Evolutionary conservation across 2,797 vertebrate genomes (phyloP), one percentile per base, ranked within the genome.

Genomic region (Rhynchotus rufescens): DNA sequence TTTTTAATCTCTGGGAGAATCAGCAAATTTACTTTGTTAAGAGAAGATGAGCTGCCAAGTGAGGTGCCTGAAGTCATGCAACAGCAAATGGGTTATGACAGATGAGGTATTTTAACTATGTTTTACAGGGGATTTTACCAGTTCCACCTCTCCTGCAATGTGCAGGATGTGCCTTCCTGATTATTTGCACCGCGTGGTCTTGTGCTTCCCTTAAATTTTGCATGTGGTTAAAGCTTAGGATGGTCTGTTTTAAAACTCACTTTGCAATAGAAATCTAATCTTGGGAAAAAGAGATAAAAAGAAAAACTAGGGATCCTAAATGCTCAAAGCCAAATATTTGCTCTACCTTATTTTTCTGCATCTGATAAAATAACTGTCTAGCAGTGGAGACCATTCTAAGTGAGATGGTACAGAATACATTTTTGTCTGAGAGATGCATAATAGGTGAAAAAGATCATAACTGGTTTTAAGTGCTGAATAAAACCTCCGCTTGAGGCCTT

Each of bases 311-410:
- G 19, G 75, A 84, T 52, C 86, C 72, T 30, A 67, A 87, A 80
- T 40, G 36, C 34, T 84, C 34, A 11, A 79, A 89, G 52, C 36
- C 22, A 94, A 94, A 86, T 88, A 86, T 95, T 95, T 96, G 38
- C 44, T 49, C 32, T 66, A 8, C 71, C 47, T 80, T 52, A 76
- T 64, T 87, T 75, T 45, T 83, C 49, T 76, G 20, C 38, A 88
- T 65, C 44, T 87, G 64, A 19, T 60, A 87, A 69, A 77, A 69
- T 52, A 91, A 81, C 80, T 86, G 47, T 44, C 42, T 84, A 28
- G 54, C 80, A 92, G 47, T 66, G 14, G 26, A 80, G n/a, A 78
- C 6, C 36, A 36, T 94, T 90, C 78, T 60, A 80, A 80, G 61
- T 74, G 62, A 65, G 71, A 60, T 64, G 42, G 65, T 84, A 56